Conservation (phyloP, 2,888 invertebrate species). For the Odontothrips loti region DNA sequence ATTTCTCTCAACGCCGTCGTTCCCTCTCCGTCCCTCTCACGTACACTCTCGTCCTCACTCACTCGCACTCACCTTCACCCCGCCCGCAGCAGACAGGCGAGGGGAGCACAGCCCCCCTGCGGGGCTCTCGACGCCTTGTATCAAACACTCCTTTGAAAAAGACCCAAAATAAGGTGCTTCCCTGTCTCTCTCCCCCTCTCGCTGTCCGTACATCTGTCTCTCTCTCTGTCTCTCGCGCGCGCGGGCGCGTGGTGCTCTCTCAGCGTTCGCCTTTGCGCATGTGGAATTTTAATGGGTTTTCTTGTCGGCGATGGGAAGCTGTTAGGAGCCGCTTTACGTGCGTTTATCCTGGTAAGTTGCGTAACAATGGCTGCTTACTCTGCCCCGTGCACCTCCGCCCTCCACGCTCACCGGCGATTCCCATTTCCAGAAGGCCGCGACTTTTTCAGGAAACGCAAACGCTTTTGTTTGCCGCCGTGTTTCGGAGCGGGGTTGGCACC, state of each 20-base stretch:
- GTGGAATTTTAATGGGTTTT: slow-evolving; percentile 26
- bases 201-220: neutral
- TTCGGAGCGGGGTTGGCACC: no score
- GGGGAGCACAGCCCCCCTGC: neutral
- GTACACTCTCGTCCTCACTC: neutral
- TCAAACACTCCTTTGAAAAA: slow-evolving; percentile 1
- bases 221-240: neutral
- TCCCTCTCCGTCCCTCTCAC: neutral
- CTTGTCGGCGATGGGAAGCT: slow-evolving; percentile 21
- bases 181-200: neutral
- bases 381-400: neutral
- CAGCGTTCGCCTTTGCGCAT: neutral
- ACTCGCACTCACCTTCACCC: neutral
- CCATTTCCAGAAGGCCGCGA: no score
- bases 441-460: no score
- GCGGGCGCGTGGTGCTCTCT: neutral
- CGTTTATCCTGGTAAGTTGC: neutral
- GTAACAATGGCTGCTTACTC: neutral
- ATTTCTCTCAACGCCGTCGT: neutral
- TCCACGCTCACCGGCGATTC: neutral
- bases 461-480: no score
- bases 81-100: no score
- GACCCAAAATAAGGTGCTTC: slow-evolving; percentile 2
- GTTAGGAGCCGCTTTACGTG: slow-evolving; percentile 5
- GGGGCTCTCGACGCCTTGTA: slow-evolving; percentile 3